Percentiles rank a stretch among this genome's conserved stretches.
These are phyloP conservation scores for Heliconius sara DNA, from an alignment of 2,888 invertebrate species.

Conservation along the genomic window DNA sequence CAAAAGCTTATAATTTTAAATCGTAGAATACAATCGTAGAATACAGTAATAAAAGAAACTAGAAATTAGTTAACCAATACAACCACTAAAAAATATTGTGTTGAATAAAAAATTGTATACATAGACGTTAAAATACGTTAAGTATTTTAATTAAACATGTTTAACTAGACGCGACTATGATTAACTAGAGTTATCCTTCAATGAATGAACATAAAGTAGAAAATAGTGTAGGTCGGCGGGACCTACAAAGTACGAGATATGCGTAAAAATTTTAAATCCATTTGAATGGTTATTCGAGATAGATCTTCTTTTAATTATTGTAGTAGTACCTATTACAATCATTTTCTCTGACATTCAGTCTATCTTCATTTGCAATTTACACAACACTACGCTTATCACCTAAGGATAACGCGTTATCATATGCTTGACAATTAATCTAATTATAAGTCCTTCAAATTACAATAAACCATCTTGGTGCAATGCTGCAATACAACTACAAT, in stretches of 20 bases:
- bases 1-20: too few species aligned
- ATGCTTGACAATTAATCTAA: neutral
- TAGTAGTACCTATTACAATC: neutral
- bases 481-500: neutral
- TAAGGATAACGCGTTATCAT: neutral
- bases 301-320: neutral
- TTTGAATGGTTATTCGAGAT: neutral
- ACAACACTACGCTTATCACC: neutral
- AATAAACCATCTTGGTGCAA: neutral
- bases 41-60: too few species aligned
- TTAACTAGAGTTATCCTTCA: too few species aligned
- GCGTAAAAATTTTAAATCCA: neutral
- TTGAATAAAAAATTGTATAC: too few species aligned
- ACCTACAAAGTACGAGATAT: neutral
- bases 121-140: too few species aligned
- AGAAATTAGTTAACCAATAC: too few species aligned
- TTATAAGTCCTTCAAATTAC: neutral
- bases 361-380: neutral
- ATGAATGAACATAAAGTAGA: too few species aligned
- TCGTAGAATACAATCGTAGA: too few species aligned
- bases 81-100: too few species aligned
- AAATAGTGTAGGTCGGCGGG: too few species aligned
- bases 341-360: neutral
- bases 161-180: too few species aligned
- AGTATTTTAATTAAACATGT: too few species aligned